Base-by-base conservation (phyloP, 2,888 invertebrate species). In the Dromius quadrimaculatus region DNA sequence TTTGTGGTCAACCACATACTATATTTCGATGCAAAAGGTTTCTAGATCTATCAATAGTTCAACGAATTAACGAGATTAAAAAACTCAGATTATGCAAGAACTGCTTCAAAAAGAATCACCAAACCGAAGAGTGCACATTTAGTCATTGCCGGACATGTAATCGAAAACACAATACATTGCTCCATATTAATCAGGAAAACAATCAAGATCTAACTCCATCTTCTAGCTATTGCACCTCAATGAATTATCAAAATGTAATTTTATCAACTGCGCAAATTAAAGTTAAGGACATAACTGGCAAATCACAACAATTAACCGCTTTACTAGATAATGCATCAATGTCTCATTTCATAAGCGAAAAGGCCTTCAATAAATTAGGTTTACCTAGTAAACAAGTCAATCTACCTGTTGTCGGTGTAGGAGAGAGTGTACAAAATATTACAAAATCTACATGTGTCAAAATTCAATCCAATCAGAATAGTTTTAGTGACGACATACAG, bases 71-170 rank as follows among this genome's bases (percentile, higher is more conserved):
- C n/a, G n/a, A n/a, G n/a, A n/a, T n/a, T n/a, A n/a, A n/a, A n/a
- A n/a, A n/a, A n/a, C n/a, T n/a, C n/a, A n/a, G n/a, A n/a, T n/a
- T n/a, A n/a, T n/a, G n/a, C n/a, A n/a, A 6, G 5, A 32, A 47
- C 19, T 17, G 61, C 9, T 23, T 69, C 4, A 61, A 28, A 13
- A 11, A 2, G 4, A 61, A 69, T 45, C 69, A 61, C 23, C 5
- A 2, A n/a, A 13, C 11, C 1, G 6, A 28, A 23, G 41, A 43
- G 23, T 69, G 69, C 23, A 2, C 8, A 5, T 62, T 19, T n/a
- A n/a, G 36, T 11, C 17, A 43, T 20, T 74, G 72, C 50, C 57
- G 45, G 45, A 36, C 59, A 13, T 74, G 73, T 54, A 13, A 59
- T 2, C 62, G 57, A 71, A 36, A 22, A 20, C 71, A 71, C 28